phyloP scores from a whole-genome alignment of 1,140 invertebrate species.

The Xylocopa sonorina region DNA sequence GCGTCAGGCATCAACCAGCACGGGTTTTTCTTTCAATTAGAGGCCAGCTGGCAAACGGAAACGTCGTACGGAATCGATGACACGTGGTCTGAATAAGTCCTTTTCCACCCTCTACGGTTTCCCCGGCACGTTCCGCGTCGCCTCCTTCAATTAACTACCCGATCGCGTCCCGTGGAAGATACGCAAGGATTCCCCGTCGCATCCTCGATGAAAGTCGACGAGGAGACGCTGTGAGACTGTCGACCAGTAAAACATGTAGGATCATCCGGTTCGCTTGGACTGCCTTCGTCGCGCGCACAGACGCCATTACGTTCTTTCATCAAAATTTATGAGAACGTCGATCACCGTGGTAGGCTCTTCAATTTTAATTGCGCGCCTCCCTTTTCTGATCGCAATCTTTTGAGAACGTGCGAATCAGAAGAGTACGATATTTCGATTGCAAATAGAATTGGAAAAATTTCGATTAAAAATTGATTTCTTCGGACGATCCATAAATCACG shows the following conservation, averaged over 20 bases:
- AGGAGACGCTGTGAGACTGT: conserved; percentile 27
- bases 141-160: conserved; percentile 58
- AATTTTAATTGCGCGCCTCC: too few species aligned
- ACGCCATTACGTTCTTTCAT: not conserved
- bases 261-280: not conserved
- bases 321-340: conserved; percentile 15
- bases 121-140: conserved; percentile 28
- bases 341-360: not conserved
- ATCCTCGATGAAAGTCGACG: conserved; percentile 13
- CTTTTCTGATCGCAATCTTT: not conserved
- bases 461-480: not conserved
- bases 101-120: not conserved
- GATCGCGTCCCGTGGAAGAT: not conserved
- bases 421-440: too few species aligned
- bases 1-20: too few species aligned
- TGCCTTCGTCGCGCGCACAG: not conserved
- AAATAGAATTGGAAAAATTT: too few species aligned
- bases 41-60: not conserved
- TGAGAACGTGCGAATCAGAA: too few species aligned
- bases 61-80: conserved; percentile 5
- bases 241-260: conserved; percentile 31
- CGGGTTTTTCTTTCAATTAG: conserved; percentile 25
- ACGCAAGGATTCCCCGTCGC: conserved; percentile 22
- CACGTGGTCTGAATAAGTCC: not conserved
- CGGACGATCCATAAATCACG: not conserved